Evolutionary conservation across 2,113 vertebrate genomes (phyloP).

Genomic region (Brienomyrus brachyistius): DNA sequence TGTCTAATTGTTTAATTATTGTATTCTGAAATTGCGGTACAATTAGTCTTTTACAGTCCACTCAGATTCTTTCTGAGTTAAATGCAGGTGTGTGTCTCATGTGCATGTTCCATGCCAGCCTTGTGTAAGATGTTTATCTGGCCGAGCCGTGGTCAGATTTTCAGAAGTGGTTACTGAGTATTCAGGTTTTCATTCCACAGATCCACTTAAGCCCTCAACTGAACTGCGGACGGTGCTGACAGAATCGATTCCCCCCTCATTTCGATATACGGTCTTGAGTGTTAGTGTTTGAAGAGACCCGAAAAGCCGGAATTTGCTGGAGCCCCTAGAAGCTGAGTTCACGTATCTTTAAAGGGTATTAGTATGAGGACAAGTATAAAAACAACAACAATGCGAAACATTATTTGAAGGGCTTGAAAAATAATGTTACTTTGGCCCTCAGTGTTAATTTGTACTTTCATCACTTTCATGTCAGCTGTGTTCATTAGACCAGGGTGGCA

Average conservation of each 20-base stretch:
- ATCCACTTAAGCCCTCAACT: not conserved
- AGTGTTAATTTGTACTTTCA: not conserved
- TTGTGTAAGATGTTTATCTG: not conserved
- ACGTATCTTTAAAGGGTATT: not conserved
- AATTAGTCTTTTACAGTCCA: not conserved
- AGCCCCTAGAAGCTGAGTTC: not conserved
- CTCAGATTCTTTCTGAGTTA: not conserved
- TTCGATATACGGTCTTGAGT: not conserved
- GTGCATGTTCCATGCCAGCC: not conserved
- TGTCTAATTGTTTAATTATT: not conserved
- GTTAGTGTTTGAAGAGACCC: not conserved
- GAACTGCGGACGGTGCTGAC: not conserved
- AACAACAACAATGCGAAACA: not conserved
- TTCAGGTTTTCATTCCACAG: not conserved
- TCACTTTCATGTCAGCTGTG: not conserved
- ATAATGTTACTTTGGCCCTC: not conserved
- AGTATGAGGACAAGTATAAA: not conserved
- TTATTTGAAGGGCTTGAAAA: not conserved
- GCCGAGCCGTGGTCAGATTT: not conserved
- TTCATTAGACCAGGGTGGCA: not conserved
- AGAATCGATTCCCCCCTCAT: not conserved
- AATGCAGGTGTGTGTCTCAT: not conserved
- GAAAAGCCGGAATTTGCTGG: not conserved
- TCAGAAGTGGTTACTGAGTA: not conserved
- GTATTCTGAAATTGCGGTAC: not conserved